Evolutionary conservation across 2,113 vertebrate genomes (phyloP).

Genomic region (Pelobates fuscus): DNA sequence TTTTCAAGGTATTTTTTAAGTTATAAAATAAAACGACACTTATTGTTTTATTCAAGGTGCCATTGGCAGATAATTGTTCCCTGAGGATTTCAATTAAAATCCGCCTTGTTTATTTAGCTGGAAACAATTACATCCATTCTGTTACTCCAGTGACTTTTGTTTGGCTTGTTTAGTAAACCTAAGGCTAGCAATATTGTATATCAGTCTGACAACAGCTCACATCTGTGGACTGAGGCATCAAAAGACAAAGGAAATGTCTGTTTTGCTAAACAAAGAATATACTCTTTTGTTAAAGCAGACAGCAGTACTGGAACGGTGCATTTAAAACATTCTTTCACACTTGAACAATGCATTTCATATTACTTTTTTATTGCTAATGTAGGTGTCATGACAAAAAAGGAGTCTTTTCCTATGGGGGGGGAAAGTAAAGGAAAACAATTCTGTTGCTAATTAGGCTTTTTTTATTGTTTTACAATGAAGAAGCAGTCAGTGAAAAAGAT

Average conservation of each 20-base stretch:
- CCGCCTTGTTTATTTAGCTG: conserved; percentile 43
- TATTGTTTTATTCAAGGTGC: conserved; percentile 44
- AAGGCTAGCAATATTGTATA: conserved; percentile 42
- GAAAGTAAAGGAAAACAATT: conserved; percentile 16
- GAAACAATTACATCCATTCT: conserved; percentile 42
- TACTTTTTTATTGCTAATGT: conserved; percentile 35
- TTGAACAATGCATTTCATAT: conserved; percentile 32
- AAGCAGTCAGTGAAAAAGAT: conserved; percentile 4
- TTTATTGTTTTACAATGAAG: conserved; percentile 6
- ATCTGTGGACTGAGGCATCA: conserved; percentile 36
- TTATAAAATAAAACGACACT: conserved; percentile 13
- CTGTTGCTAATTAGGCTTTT: conserved; percentile 45
- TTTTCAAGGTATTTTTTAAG: conserved; percentile 2
- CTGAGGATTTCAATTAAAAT: conserved; percentile 39
- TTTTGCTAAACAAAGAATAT: conserved; percentile 28
- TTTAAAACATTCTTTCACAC: conserved; percentile 37
- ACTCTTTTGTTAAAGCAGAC: conserved; percentile 36
- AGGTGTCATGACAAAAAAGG: conserved; percentile 33
- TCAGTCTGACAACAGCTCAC: conserved; percentile 39
- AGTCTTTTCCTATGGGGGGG: conserved; percentile 9
- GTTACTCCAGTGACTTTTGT: conserved; percentile 36
- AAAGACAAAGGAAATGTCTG: conserved; percentile 44
- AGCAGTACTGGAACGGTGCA: conserved; percentile 11
- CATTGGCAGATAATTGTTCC: conserved; percentile 47
- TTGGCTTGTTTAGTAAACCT: conserved; percentile 28